Evolutionary conservation across 2,797 vertebrate species (phyloP).

Genomic region (Meriones psammophilus): DNA sequence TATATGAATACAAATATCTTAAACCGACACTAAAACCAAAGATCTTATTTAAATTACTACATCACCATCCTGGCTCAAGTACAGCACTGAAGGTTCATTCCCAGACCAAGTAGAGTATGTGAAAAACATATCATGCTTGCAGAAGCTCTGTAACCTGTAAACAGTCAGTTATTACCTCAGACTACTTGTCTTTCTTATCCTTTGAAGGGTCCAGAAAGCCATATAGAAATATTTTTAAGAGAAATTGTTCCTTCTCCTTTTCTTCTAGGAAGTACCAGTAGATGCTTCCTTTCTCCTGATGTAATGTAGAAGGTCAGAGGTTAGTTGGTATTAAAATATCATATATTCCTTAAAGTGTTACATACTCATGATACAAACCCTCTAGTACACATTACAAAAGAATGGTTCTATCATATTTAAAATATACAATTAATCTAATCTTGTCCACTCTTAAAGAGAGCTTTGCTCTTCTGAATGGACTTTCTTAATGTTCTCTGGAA

Average conservation of each 20-base stretch:
- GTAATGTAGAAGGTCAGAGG: not conserved
- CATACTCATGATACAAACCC: slow-evolving; percentile 25
- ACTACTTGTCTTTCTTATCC: not conserved
- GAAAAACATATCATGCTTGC: not conserved
- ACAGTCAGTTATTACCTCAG: not conserved
- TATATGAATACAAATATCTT: not conserved
- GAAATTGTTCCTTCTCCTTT: not conserved
- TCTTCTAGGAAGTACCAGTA: not conserved
- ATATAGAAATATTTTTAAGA: not conserved
- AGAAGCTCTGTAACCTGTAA: not conserved
- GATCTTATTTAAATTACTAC: not conserved
- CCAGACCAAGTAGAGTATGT: not conserved
- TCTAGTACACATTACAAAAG: not conserved
- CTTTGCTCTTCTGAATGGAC: not conserved
- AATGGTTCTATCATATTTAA: not conserved
- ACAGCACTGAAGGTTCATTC: not conserved
- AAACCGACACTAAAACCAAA: not conserved
- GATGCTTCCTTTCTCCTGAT: not conserved
- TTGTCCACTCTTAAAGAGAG: slow-evolving; percentile 28
- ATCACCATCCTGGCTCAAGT: not conserved
- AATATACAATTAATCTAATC: slow-evolving; percentile 42
- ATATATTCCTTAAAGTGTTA: not conserved
- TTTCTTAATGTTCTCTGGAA: slow-evolving; percentile 8
- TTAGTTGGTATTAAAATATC: slow-evolving; percentile 43
- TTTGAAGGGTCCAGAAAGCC: slow-evolving; percentile 2